Evolutionary conservation across 1,140 invertebrate genomes (phyloP), one percentile per base, ranked within the genome.

Genomic region (Manduca sexta): DNA sequence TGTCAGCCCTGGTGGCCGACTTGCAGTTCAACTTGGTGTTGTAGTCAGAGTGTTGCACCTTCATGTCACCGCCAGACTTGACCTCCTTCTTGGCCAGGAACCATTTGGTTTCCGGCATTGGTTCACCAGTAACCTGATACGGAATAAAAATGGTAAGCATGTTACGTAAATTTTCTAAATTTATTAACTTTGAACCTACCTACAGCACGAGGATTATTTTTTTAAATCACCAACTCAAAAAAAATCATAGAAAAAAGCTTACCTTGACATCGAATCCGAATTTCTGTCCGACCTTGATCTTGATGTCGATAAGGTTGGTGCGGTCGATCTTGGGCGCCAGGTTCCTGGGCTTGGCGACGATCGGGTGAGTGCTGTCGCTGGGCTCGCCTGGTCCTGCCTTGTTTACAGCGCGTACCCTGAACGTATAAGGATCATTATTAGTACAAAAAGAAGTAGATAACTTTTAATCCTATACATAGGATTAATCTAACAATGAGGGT

Each of bases 381-480:
- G 97, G 93, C 60, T 96, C 94, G 44, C 97, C 95, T 1, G 93
- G 94, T n/a, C 97, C 97, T 10, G 95, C 97, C 56, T 94, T 93
- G 83, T 98, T 98, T 0, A 97, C 91, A 2, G 96, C 97, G 40
- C 91, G 89, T 0, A 99, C 96, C 18, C 97, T 90, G 89, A 11
- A 8, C 8, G 12, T 17, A 35, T 5, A n/a, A 12, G 33, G 0
- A 35, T 12, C n/a, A 12, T n/a, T 14, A 35, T 12, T 35, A n/a
- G 8, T 35, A n/a, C 8, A 21, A 26, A 30, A 30, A 30, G 5
- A 6, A 30, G 11, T 11, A 30, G 5, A 30, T 11, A 30, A 30
- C 5, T 11, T 6, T 30, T 30, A 6, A 30, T 30, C 29, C 11
- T 11, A 11, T 30, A 6, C 11, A 6, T 30, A 30, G 5, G 11